These are phyloP conservation scores for Leptinotarsa haldemani DNA, from an alignment of 2,888 invertebrate genomes.

Conservation along the genomic window DNA sequence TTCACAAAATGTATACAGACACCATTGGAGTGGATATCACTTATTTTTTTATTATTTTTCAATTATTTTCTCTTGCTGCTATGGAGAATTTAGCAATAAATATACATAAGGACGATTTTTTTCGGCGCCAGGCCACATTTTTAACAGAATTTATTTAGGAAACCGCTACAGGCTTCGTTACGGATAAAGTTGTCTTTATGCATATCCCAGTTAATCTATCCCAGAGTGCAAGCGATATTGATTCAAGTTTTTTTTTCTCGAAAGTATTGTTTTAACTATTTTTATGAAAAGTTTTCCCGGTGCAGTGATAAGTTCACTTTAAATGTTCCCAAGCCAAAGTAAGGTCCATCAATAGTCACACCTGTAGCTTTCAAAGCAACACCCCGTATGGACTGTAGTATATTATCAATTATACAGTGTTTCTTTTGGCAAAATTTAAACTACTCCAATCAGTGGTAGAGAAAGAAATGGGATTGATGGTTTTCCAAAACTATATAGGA, in stretches of 20 bases:
- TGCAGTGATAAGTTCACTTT: not conserved
- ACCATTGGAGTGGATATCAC: conserved; percentile 12
- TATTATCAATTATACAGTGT: not conserved
- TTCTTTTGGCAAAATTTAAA: not conserved
- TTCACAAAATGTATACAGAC: conserved; percentile 2
- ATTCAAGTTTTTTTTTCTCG: not conserved
- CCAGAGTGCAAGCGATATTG: not conserved
- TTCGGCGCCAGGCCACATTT: not conserved
- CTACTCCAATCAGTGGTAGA: too few relatives aligned
- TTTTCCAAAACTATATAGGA: too few relatives aligned
- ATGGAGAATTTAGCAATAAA: not conserved
- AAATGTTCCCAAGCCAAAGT: not conserved
- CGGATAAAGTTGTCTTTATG: not conserved
- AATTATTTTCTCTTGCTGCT: not conserved
- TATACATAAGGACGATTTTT: not conserved
- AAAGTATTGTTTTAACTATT: not conserved
- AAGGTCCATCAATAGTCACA: not conserved
- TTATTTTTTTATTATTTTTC: not conserved
- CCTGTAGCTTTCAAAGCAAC: not conserved
- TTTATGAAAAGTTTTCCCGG: too few relatives aligned
- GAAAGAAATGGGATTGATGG: too few relatives aligned
- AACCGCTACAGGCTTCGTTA: not conserved
- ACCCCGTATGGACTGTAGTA: not conserved
- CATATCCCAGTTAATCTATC: not conserved
- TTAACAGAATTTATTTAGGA: not conserved